Conservation (phyloP, 2,888 invertebrate genomes). For the Eilema caniola region DNA sequence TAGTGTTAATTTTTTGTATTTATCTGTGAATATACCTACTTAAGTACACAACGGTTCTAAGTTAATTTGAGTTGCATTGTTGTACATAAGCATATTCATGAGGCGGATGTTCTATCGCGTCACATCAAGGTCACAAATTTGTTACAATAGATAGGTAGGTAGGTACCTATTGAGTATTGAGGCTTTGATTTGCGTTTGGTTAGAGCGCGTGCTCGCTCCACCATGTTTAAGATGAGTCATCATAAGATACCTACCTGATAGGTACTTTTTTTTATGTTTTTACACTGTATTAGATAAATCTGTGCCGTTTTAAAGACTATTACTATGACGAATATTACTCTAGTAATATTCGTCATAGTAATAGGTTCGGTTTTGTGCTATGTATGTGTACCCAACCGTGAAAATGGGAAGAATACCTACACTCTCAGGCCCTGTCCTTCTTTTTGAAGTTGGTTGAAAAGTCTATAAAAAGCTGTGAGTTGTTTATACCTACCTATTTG, state of each 20-base stretch:
- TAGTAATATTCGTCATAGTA: too few species aligned
- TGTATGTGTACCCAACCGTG: too few species aligned
- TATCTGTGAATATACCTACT: too few species aligned
- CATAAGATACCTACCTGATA: neutral
- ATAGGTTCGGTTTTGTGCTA: too few species aligned
- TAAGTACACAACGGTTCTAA: too few species aligned
- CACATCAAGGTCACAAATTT: constrained; percentile 8
- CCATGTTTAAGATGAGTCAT: constrained; percentile 5
- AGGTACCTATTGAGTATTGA: too few species aligned
- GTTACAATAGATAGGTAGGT: constrained; percentile 13
- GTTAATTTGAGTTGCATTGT: too few species aligned
- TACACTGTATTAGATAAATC: neutral
- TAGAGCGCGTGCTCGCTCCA: neutral
- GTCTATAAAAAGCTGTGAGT: neutral
- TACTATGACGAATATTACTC: too few species aligned
- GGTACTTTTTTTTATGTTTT: neutral
- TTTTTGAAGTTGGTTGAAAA: neutral
- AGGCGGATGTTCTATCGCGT: constrained; percentile 10
- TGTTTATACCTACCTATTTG: neutral
- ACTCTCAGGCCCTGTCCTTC: neutral
- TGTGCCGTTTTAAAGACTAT: neutral
- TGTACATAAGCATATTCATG: neutral
- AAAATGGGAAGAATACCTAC: neutral
- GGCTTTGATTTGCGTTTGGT: neutral
- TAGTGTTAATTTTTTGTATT: too few species aligned